Conservation (phyloP, 2,113 vertebrate genomes). For the Chrysochloris asiatica region DNA sequence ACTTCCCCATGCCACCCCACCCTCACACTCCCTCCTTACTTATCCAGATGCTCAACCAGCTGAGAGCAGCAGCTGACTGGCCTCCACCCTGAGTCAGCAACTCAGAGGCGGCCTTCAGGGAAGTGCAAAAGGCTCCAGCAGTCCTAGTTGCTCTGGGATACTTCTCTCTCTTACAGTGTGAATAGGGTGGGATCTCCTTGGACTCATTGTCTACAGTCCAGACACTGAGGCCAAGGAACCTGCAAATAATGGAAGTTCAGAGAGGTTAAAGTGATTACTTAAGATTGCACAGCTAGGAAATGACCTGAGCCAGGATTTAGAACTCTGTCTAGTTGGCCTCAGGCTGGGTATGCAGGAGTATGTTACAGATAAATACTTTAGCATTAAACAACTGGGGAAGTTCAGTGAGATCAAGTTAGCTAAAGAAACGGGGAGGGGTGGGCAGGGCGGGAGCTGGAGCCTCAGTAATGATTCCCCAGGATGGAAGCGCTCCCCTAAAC, state of each 20-base stretch:
- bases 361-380: not conserved
- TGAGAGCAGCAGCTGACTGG: not conserved
- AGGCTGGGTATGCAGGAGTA: not conserved
- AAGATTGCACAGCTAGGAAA: not conserved
- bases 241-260: not conserved
- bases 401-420: not conserved
- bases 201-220: too few species aligned
- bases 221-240: not conserved
- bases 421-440: not conserved
- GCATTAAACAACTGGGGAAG: not conserved
- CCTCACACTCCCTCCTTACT: not conserved
- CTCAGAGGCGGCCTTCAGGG: not conserved
- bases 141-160: fast-evolving
- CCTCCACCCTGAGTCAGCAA: conserved; percentile 46
- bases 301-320: not conserved
- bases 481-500: not conserved
- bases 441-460: not conserved
- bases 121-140: not conserved
- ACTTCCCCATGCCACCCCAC: conserved; percentile 48
- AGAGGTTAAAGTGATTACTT: not conserved
- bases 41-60: not conserved
- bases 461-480: not conserved
- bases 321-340: not conserved
- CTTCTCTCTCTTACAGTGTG: not conserved
- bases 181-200: not conserved